Base-by-base conservation (phyloP, 2,888 invertebrate species). In the Cantharis rustica region DNA sequence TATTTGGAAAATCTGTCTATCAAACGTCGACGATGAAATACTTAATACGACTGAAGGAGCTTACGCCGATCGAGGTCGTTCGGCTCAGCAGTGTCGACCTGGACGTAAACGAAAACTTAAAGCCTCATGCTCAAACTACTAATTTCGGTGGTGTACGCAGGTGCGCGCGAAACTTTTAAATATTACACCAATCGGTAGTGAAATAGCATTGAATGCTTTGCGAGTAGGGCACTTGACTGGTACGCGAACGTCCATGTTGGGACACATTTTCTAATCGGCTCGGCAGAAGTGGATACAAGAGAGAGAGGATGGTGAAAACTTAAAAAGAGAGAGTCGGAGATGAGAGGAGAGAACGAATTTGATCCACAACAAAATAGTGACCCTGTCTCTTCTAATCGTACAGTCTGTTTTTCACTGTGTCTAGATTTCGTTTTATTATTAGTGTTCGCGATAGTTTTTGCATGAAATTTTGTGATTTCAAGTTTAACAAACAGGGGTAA, bases 321-420 rank as follows among this genome's bases (percentile, higher is more conserved):
- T 86, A 86, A 87, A 87, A 87, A 88, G 87, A 87, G 86, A 80
- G 83, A 83, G 83, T 85, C 86, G 88, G 87, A 88, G 87, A 87
- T 87, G 88, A 88, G 87, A 88, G 88, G 87, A 87, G 86, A 87
- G 86, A 87, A 89, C 88, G 89, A 89, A 89, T 88, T 88, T 88
- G 89, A 89, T 88, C 88, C 88, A 89, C 88, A 88, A 89, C 88
- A 89, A 89, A 89, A 88, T 88, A 88, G 88, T 88, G 87, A 88
- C 87, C 87, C 86, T 87, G 87, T 86, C 88, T 87, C 86, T 86
- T 86, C 86, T 88, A 87, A 86, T 86, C 87, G 87, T 85, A 87
- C 87, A 87, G 88, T 88, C 86, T 86, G 87, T 87, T 88, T 88
- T 87, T 86, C 86, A 86, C 86, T 85, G 86, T 86, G 85, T 85